Conservation (phyloP, 2,113 vertebrate genomes). For the Eulacestoma nigropectus region DNA sequence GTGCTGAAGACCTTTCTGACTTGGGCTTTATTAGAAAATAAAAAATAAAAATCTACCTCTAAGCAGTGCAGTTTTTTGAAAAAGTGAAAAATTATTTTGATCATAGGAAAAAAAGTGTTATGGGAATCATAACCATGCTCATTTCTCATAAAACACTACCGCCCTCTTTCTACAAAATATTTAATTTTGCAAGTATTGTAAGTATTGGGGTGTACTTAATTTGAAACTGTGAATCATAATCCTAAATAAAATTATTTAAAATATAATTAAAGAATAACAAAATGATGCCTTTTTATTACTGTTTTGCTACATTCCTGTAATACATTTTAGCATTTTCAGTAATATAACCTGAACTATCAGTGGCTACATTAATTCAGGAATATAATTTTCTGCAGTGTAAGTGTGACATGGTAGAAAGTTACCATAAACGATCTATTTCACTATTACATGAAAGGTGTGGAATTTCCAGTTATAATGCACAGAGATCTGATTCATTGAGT, state of each 20-base stretch:
- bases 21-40: background rate
- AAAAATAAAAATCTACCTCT: background rate
- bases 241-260: background rate
- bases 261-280: background rate
- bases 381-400: background rate
- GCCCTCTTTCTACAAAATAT: background rate
- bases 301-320: background rate
- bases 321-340: background rate
- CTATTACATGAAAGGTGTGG: background rate
- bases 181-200: background rate
- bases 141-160: background rate
- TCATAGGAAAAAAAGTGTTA: background rate
- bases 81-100: background rate
- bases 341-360: background rate
- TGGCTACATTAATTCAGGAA: accelerated
- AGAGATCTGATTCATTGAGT: background rate
- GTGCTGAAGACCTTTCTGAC: background rate
- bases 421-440: background rate
- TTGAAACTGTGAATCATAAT: background rate
- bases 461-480: background rate
- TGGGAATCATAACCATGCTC: background rate
- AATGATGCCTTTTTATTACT: background rate
- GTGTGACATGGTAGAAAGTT: background rate
- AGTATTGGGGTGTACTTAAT: background rate
- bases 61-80: background rate